phyloP scores from a whole-genome alignment of 1,140 invertebrate species.

The Brachionus calyciflorus region DNA sequence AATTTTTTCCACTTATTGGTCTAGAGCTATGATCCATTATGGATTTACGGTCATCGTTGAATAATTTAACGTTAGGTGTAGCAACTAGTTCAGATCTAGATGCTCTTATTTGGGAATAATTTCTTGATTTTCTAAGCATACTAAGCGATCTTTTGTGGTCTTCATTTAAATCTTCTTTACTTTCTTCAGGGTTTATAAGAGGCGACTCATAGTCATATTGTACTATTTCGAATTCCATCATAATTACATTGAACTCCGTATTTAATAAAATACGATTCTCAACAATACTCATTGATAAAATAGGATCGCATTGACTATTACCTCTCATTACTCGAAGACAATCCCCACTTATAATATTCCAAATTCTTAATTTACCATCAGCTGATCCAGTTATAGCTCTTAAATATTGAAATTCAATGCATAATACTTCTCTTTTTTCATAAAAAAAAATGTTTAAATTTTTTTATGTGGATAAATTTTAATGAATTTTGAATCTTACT shows the following conservation, averaged over 20 bases:
- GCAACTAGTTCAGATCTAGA: slow-evolving; percentile 39
- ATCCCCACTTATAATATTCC: slow-evolving; percentile 59
- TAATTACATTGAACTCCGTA: slow-evolving; percentile 56
- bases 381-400: slow-evolving; percentile 59
- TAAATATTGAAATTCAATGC: slow-evolving; percentile 58
- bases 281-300: slow-evolving; percentile 49
- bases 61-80: slow-evolving; percentile 40
- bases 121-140: not conserved
- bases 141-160: not conserved
- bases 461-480: too few species aligned
- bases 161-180: slow-evolving; percentile 42
- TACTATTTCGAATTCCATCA: slow-evolving; percentile 58
- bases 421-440: slow-evolving; percentile 57
- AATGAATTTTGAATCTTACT: slow-evolving; percentile 55
- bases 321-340: slow-evolving; percentile 60
- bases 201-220: slow-evolving; percentile 55
- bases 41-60: slow-evolving; percentile 34
- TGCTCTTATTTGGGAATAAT: slow-evolving; percentile 33
- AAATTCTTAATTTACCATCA: slow-evolving; percentile 60
- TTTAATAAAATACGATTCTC: slow-evolving; percentile 57
- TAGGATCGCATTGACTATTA: slow-evolving; percentile 59
- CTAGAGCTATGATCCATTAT: slow-evolving; percentile 33
- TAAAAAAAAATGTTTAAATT: slow-evolving; percentile 32
- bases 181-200: slow-evolving; percentile 51
- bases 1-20: slow-evolving; percentile 26